These are phyloP conservation scores for Oryctolagus cuniculus DNA, from an alignment of 2,113 vertebrate species.

Conservation along the genomic window mOryCun1.1 NC_091442.1:83738501-83739000, in stretches of 20 bases:
- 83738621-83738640: slow-evolving; percentile 18
- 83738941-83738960: not conserved
- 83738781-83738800: not conserved
- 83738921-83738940: not conserved
- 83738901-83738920: not conserved
- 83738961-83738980: not conserved
- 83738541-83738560: not conserved
- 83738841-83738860: not conserved
- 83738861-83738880: not conserved
- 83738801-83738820: not conserved
- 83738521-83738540: not conserved
- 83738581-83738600: not conserved
- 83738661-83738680: slow-evolving; percentile 54
- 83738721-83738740: not conserved
- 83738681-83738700: slow-evolving; percentile 51
- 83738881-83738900: not conserved
- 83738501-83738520: not conserved
- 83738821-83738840: not conserved
- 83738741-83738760: not conserved
- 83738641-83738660: slow-evolving; percentile 20
- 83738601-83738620: slow-evolving; percentile 51
- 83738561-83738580: not conserved
- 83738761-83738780: not conserved
- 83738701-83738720: slow-evolving; percentile 2
- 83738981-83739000: not conserved